Base-by-base conservation (phyloP, 1,140 invertebrate species). In the Potamilus streckersoni region DNA sequence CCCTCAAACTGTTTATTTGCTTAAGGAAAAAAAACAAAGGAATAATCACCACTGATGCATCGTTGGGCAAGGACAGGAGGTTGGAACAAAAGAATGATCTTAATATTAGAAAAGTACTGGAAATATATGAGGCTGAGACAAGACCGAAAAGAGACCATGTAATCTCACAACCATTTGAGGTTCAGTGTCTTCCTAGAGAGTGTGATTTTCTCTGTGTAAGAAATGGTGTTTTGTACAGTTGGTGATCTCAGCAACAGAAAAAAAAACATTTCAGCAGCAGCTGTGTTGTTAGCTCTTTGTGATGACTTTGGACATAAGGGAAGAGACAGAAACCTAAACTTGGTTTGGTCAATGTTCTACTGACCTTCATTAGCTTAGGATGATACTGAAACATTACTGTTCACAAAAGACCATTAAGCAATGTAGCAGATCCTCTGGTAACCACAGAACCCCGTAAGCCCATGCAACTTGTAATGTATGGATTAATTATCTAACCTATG, bases 401-500 rank as follows among this genome's bases (percentile, higher is more conserved):
- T 11, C 59, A 55, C 31, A 62, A 2, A 72, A 78, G 23, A 69
- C 62, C 15, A 16, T 56, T 2, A 19, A 58, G n/a, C 27, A 31
- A 69, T 20, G 57, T 59, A 23, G 27, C 77, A 2, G 64, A 66
- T 49, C 60, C n/a, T 20, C n/a, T 78, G 4, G 27, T 31, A n/a
- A 64, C 76, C 12, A 59, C 0, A 17, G 17, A 69, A 57, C 71
- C 75, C 8, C 58, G 74, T 14, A 56, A 80, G 27, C 27, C 78
- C 4, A 59, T 69, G 73, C 19, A 74, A 27, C 58, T 74, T 19
- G 57, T 74, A 17, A 31, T 19, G 76, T 80, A 16, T 80, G 69
- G n/a, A 75, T 75, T 55, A 71, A 80, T 64, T 80, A 64, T 73
- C 66, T 80, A 14, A 55, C 68, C 19, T 60, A 74, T 17, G 75